Percentiles rank a stretch among this genome's conserved stretches.
Evolutionary conservation across 2,888 invertebrate genomes (phyloP).

Genomic region (Coenonympha glycerion): DNA sequence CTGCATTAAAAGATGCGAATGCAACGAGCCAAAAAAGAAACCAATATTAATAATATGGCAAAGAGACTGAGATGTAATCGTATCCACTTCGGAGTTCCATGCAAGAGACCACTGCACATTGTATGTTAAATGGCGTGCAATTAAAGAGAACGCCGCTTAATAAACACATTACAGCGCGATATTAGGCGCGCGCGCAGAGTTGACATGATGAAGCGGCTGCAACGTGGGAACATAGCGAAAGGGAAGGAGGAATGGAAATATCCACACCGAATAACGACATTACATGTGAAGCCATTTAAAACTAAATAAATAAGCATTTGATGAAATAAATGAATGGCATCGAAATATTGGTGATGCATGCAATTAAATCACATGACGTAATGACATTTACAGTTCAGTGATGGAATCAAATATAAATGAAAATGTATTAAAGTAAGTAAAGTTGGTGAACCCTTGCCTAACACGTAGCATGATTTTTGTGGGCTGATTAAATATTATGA

Average conservation of each 20-base stretch:
- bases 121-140: conserved; percentile 67
- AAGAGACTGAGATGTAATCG: conserved; percentile 32
- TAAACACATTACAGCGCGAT: conserved; percentile 71
- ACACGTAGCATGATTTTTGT: too few species aligned
- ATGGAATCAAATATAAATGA: too few species aligned
- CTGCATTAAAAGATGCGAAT: neutral
- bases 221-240: conserved; percentile 66
- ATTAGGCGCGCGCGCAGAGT: conserved; percentile 65
- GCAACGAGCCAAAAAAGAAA: neutral
- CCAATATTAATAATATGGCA: neutral
- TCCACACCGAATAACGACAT: neutral
- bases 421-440: too few species aligned
- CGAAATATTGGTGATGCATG: too few species aligned
- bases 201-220: conserved; percentile 61
- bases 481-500: too few species aligned
- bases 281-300: neutral
- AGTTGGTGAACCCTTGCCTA: too few species aligned
- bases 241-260: conserved; percentile 5
- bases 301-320: too few species aligned
- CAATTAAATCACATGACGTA: too few species aligned
- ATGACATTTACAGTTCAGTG: too few species aligned
- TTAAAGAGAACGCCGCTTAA: conserved; percentile 69
- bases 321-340: too few species aligned
- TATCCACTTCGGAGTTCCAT: conserved; percentile 52
- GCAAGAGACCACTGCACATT: conserved; percentile 61